A percentile compares a stretch with the other conserved stretches of the same genome.
Evolutionary conservation across 2,888 invertebrate species (phyloP).

Genomic region (Ichneumon xanthorius): DNA sequence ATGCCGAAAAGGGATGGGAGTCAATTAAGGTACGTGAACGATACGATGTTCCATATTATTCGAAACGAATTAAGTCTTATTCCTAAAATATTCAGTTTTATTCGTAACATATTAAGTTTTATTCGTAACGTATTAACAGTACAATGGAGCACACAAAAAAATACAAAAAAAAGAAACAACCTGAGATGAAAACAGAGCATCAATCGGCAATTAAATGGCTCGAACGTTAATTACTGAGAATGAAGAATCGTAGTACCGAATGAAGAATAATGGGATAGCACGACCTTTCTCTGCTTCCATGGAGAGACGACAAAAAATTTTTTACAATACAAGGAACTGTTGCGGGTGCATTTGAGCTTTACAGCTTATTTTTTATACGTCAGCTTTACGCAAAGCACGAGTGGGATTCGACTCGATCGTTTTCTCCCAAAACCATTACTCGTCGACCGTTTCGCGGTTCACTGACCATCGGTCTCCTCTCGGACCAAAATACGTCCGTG

Average conservation of each 20-base stretch:
- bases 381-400: not conserved
- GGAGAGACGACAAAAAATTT: not conserved
- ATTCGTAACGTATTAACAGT: not conserved
- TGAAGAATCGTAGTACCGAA: not conserved
- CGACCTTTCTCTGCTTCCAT: not conserved
- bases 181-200: not conserved
- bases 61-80: not conserved
- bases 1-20: not conserved
- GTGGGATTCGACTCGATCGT: slow-evolving; percentile 40
- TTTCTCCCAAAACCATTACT: slow-evolving; percentile 54
- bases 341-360: not conserved
- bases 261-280: not conserved
- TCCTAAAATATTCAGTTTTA: not conserved
- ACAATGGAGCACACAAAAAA: not conserved
- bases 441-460: slow-evolving; percentile 51
- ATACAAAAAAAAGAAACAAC: not conserved
- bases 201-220: not conserved
- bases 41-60: not conserved
- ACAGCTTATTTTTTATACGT: not conserved
- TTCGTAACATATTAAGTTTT: no score
- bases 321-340: not conserved
- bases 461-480: slow-evolving; percentile 53
- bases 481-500: slow-evolving; percentile 51
- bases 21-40: not conserved
- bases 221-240: not conserved